Percentiles rank a stretch among this genome's conserved stretches.
Evolutionary conservation across 2,888 invertebrate species (phyloP).

Genomic region (Eristalinus sepulchralis): DNA sequence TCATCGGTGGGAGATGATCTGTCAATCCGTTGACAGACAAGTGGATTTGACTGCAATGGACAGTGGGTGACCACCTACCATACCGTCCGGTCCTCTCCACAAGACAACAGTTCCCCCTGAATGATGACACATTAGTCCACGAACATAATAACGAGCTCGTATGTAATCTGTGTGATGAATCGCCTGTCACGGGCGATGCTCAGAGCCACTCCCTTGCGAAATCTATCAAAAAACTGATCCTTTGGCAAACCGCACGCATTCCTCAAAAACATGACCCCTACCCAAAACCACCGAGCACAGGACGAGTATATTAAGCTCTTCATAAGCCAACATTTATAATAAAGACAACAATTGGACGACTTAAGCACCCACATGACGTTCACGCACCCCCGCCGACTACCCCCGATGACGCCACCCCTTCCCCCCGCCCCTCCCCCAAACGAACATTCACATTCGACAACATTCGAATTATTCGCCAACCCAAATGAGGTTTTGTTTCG

Average conservation of each 20-base stretch:
- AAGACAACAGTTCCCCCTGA: no score
- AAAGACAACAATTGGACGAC: slow-evolving; percentile 7
- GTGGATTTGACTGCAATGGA: neutral
- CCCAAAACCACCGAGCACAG: neutral
- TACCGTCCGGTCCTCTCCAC: no score
- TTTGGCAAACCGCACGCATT: neutral
- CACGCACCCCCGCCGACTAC: neutral
- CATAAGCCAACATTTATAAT: neutral
- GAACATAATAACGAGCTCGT: neutral
- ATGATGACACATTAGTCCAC: neutral
- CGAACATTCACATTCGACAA: slow-evolving; percentile 14
- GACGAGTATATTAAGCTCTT: neutral
- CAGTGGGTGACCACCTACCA: neutral
- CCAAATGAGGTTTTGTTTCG: slow-evolving; percentile 69
- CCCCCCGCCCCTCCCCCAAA: neutral
- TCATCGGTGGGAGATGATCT: neutral
- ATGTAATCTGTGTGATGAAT: neutral
- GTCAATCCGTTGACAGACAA: neutral
- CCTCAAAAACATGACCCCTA: neutral
- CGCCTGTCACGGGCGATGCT: neutral
- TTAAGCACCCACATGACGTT: neutral
- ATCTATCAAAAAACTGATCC: neutral
- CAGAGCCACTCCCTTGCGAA: neutral
- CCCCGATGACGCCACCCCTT: no score
- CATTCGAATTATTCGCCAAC: slow-evolving; percentile 61